Evolutionary conservation across 2,797 vertebrate genomes (phyloP).

Genomic region (Lithobates pipiens): DNA sequence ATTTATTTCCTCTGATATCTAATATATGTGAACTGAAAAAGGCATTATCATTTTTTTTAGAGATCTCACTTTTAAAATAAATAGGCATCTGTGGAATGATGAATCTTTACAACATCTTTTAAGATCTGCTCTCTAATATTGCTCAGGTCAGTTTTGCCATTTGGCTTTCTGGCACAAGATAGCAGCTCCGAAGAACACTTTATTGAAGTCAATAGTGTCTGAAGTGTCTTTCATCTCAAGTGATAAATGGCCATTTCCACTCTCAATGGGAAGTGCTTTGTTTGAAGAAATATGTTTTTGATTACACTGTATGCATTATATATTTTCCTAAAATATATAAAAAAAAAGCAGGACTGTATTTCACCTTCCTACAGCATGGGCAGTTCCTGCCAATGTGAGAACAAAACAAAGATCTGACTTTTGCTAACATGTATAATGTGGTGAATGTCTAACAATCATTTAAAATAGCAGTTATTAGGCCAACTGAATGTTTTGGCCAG

Average conservation of each 20-base stretch:
- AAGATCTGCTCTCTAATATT: constrained; percentile 10
- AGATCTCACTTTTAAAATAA: neutral
- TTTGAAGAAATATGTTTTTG: neutral
- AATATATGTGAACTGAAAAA: constrained; percentile 8
- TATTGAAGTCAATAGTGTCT: constrained; percentile 26
- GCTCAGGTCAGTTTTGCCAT: constrained; percentile 1
- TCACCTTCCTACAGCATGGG: neutral
- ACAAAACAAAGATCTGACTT: neutral
- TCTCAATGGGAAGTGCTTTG: constrained; percentile 13
- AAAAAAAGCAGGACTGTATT: neutral
- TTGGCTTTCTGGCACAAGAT: neutral
- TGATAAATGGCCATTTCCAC: neutral
- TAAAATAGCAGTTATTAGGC: too few relatives aligned
- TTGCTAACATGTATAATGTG: too few relatives aligned
- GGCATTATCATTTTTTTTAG: constrained; percentile 26
- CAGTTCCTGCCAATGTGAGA: neutral
- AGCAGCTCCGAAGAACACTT: constrained; percentile 2
- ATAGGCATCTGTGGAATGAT: neutral
- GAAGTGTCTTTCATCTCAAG: constrained; percentile 3
- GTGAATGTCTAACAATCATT: too few relatives aligned
- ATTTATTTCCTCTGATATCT: neutral
- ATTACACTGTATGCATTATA: neutral
- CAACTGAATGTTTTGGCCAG: too few relatives aligned
- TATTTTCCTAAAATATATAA: neutral
- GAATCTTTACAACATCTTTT: neutral